Evolutionary conservation across 2,797 vertebrate species (phyloP).

Genomic region (Sardinella longiceps): DNA sequence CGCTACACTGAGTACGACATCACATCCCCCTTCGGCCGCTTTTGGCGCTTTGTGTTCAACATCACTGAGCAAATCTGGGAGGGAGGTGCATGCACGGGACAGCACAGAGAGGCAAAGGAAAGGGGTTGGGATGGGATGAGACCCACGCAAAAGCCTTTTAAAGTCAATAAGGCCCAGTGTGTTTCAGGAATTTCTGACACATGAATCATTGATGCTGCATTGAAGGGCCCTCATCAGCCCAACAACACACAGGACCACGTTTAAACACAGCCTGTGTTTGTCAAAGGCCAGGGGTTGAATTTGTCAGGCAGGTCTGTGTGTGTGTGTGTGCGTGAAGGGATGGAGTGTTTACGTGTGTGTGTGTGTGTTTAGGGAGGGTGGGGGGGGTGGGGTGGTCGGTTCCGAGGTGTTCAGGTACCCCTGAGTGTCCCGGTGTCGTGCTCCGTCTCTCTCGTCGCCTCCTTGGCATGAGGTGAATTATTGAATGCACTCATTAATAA

Average conservation of each 20-base stretch:
- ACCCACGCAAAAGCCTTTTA: not conserved
- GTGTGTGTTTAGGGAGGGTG: not conserved
- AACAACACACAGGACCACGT: not conserved
- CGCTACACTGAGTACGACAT: not conserved
- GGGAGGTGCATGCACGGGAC: not conserved
- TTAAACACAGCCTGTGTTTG: not conserved
- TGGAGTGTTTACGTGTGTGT: too few relatives aligned
- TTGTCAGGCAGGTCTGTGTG: not conserved
- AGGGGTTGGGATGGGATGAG: not conserved
- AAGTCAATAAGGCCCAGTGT: conserved; percentile 2
- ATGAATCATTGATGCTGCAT: not conserved
- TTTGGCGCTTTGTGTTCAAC: not conserved
- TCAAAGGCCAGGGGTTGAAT: not conserved
- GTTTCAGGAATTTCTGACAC: conserved; percentile 2
- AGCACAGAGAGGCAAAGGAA: too few relatives aligned
- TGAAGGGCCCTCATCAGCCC: not conserved
- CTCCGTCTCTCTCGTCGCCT: conserved; percentile 63
- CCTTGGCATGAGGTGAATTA: conserved; percentile 74
- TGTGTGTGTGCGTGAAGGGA: not conserved
- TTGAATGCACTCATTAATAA: conserved; percentile 78
- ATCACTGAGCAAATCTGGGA: conserved; percentile 1
- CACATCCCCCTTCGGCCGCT: not conserved
- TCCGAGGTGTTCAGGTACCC: not conserved
- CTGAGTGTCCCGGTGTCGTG: conserved; percentile 45
- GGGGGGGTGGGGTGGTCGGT: not conserved